These are phyloP conservation scores for Cheilosia soror DNA, from an alignment of 2,888 invertebrate species.

Conservation along the genomic window DNA sequence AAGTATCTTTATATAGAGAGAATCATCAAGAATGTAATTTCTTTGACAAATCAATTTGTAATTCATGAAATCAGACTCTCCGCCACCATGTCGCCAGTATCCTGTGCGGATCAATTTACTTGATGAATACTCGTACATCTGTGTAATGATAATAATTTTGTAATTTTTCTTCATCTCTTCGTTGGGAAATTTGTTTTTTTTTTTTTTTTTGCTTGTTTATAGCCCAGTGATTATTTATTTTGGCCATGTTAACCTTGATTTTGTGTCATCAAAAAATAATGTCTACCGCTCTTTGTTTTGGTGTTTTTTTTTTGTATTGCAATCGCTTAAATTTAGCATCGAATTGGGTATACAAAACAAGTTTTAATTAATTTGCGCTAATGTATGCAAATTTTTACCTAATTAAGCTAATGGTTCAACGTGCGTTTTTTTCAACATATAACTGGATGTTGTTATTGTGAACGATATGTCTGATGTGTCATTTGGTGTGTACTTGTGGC, in stretches of 20 bases:
- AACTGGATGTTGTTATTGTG: constrained; percentile 15
- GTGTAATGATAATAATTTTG: constrained; percentile 3
- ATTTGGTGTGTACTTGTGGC: neutral
- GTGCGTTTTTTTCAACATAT: constrained; percentile 12
- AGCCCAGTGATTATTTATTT: neutral
- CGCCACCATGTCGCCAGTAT: neutral
- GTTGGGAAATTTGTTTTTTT: neutral
- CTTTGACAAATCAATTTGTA: constrained; percentile 13
- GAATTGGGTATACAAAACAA: neutral
- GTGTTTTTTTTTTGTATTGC: neutral
- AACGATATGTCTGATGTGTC: constrained; percentile 10
- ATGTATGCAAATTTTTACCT: constrained; percentile 23
- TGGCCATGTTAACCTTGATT: constrained; percentile 29
- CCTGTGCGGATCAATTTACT: constrained; percentile 15
- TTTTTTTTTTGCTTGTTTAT: neutral
- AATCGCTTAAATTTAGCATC: neutral
- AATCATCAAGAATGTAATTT: neutral
- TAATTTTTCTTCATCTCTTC: no score
- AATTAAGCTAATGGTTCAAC: constrained; percentile 24
- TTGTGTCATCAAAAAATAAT: constrained; percentile 20
- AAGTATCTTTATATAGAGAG: neutral
- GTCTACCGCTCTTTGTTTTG: constrained; percentile 2
- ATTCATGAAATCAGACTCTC: neutral
- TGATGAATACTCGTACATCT: neutral
- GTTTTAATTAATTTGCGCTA: constrained; percentile 11